Percentiles rank a stretch among this genome's conserved stretches.
Conservation (phyloP, 1,140 invertebrate species). For the Sogatella furcifera region DNA sequence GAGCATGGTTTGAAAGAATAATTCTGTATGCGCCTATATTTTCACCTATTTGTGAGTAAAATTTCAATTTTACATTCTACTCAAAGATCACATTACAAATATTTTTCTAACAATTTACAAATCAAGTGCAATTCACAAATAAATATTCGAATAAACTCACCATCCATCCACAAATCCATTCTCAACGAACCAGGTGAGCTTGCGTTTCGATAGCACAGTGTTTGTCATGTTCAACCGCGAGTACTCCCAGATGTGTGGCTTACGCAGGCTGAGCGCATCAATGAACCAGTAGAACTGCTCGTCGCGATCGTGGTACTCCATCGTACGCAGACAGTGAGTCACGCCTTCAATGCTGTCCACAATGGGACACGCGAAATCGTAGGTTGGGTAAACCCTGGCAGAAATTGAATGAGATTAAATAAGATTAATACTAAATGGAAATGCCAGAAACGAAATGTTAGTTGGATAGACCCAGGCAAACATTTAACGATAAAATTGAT, state of each 20-base stretch:
- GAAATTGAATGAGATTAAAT: slow-evolving; percentile 9
- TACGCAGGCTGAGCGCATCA: slow-evolving; percentile 72
- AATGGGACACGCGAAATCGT: slow-evolving; percentile 99
- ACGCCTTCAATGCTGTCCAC: slow-evolving; percentile 96
- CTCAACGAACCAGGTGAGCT: slow-evolving; percentile 95
- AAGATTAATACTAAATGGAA: too few species aligned
- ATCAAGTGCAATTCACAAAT: neutral
- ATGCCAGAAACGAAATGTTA: too few species aligned
- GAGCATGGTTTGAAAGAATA: too few species aligned
- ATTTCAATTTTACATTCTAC: too few species aligned
- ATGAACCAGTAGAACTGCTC: slow-evolving; percentile 97
- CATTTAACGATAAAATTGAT: too few species aligned
- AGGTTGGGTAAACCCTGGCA: slow-evolving; percentile 94
- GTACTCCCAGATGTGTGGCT: slow-evolving; percentile 94
- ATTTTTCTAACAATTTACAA: too few species aligned
- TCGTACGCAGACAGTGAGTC: slow-evolving; percentile 93
- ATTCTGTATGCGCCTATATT: too few species aligned
- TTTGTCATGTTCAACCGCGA: slow-evolving; percentile 90
- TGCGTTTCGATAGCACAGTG: slow-evolving; percentile 94
- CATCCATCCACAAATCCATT: slow-evolving; percentile 91
- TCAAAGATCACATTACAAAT: too few species aligned
- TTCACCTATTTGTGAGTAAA: too few species aligned
- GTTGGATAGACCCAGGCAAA: too few species aligned
- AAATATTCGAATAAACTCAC: slow-evolving; percentile 50
- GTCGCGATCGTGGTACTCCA: slow-evolving; percentile 97